Evolutionary conservation across 2,888 invertebrate genomes (phyloP), one percentile per base, ranked within the genome.

Genomic region (Chrysolina oricalcia): DNA sequence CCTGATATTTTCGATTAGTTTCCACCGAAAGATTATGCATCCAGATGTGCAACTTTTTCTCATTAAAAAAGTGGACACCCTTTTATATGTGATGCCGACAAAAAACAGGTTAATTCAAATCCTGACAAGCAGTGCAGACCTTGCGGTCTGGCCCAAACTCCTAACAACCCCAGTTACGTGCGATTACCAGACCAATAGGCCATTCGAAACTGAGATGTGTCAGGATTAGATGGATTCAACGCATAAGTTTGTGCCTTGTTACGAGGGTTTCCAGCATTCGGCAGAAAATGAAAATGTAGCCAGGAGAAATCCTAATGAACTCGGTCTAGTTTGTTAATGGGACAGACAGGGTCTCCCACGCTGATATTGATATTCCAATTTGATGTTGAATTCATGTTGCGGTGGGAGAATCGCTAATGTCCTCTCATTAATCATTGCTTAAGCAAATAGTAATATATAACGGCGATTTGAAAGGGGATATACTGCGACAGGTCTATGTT

Each of bases 211-310:
- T 74, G 67, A 50, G 62, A 48, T 68, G 50, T 67, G 74, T 62
- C 71, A 62, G 69, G 46, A 62, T 40, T 43, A 71, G 66, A 74
- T 71, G 71, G 67, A 74, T 74, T 74, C 56, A 63, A 74, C 62
- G 70, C 56, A 64, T 64, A 64, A 64, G 17, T 64, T 64, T 43
- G 43, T 64, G 64, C 40, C 64, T 64, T 40, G 64, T 64, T 17
- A 40, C 43, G 27, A 64, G 41, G 40, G 43, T 64, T 64, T 19
- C 19, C 43, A 43, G 64, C 41, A 43, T 64, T 53, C 53, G 53
- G 21, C 11, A 6, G 53, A 21, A 53, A 64, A 40, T 19, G 64
- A 41, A 41, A 19, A 64, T 21, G 21, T 41, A 21, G 17, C 19
- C 64, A 41, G 40, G 40, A 43, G 64, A 21, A 21, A 53, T 53